Conservation (phyloP, 2,113 vertebrate genomes). For the Phodopus roborovskii region DNA sequence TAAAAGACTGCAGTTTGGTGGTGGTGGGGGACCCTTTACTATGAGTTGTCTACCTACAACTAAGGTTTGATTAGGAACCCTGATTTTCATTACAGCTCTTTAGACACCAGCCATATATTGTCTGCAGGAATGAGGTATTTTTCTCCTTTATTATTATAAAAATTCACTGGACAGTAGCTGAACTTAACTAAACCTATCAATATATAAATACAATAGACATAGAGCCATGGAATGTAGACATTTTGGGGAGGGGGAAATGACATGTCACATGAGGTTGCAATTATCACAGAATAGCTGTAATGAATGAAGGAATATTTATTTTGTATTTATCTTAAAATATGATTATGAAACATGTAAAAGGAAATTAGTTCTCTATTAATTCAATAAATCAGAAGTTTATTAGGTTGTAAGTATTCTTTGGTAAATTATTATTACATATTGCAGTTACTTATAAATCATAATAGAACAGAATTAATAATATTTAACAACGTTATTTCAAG, state of each 20-base stretch:
- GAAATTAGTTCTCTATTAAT: neutral
- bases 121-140: neutral
- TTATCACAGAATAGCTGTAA: neutral
- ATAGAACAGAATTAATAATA: neutral
- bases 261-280: neutral
- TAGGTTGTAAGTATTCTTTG: neutral
- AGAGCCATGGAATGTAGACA: neutral
- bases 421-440: neutral
- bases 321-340: neutral
- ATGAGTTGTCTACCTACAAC: neutral
- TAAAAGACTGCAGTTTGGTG: neutral
- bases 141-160: neutral
- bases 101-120: rapidly evolving
- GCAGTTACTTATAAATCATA: neutral
- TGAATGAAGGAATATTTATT: neutral
- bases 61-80: neutral
- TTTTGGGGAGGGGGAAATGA: neutral
- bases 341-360: neutral
- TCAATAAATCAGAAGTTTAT: neutral
- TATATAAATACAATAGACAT: neutral
- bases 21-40: neutral
- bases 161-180: neutral
- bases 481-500: neutral
- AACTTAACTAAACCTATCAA: neutral
- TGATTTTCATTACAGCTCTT: neutral